These are phyloP conservation scores for Xylota segnis DNA, from an alignment of 2,888 invertebrate genomes.

Conservation along the genomic window DNA sequence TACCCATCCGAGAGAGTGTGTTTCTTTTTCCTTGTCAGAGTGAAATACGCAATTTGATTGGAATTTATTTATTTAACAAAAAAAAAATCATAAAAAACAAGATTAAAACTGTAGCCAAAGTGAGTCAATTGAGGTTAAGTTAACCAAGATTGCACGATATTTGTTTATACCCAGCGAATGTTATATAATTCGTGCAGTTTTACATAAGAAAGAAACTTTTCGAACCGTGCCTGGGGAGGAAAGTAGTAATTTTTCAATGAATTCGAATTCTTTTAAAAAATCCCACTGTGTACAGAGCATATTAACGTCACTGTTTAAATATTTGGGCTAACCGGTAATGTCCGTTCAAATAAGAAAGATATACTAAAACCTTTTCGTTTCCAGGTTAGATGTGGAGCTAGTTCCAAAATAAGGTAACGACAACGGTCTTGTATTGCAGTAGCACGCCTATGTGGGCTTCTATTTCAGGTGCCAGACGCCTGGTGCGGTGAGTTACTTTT, in stretches of 20 bases:
- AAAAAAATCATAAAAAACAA: conserved; percentile 10
- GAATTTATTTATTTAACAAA: conserved; percentile 27
- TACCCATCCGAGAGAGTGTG: conserved; percentile 27
- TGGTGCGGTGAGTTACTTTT: conserved; percentile 30
- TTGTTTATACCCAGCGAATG: conserved; percentile 1
- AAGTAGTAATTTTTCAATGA: conserved; percentile 10
- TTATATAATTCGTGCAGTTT: conserved; percentile 14
- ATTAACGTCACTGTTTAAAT: conserved; percentile 40
- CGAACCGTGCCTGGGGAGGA: conserved; percentile 7
- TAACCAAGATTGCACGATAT: conserved; percentile 28
- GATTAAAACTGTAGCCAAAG: conserved; percentile 17
- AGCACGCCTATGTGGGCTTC: conserved; percentile 58
- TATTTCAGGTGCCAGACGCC: conserved; percentile 59
- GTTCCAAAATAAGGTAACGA: conserved; percentile 11
- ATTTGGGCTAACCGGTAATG: conserved; percentile 51
- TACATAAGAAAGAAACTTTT: neutral
- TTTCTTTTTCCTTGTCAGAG: neutral
- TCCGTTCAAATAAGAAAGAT: conserved; percentile 24
- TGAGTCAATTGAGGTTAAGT: conserved; percentile 55
- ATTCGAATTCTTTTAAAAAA: neutral
- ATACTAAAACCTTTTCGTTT: conserved; percentile 22
- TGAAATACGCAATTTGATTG: conserved; percentile 15
- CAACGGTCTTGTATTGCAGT: conserved; percentile 37
- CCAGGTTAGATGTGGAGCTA: conserved; percentile 23
- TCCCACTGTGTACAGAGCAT: conserved; percentile 1